A percentile compares a stretch with the other conserved stretches of the same genome.
These are phyloP conservation scores for Cecidostiba fungosa DNA, from an alignment of 2,888 invertebrate species.

Conservation along the genomic window DNA sequence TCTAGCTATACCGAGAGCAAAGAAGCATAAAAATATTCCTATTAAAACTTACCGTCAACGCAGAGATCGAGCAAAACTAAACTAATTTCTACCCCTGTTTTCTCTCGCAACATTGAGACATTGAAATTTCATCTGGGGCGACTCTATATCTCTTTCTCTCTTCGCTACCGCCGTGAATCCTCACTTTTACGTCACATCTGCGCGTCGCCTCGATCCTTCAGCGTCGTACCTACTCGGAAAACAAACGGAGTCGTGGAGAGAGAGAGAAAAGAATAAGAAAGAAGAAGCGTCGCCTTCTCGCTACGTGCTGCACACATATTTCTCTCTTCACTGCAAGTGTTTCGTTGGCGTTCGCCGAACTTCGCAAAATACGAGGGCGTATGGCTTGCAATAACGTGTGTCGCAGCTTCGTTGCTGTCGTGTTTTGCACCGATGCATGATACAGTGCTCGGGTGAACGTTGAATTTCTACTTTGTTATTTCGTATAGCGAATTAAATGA, in stretches of 20 bases:
- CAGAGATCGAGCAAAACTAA: background rate
- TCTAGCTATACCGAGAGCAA: background rate
- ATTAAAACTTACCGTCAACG: background rate
- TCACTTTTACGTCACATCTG: conserved; percentile 4
- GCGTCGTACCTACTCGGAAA: background rate
- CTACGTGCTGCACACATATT: background rate
- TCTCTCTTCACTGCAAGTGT: background rate
- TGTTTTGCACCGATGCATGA: background rate
- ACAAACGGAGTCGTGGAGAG: background rate
- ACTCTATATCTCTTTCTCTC: background rate
- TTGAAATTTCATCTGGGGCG: conserved; percentile 29
- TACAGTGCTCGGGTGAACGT: background rate
- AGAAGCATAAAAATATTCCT: background rate
- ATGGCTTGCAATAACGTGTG: background rate
- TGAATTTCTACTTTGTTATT: background rate
- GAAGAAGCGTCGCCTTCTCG: background rate
- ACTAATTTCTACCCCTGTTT: background rate
- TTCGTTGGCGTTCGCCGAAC: background rate
- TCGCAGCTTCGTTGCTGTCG: background rate
- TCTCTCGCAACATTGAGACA: conserved; percentile 30
- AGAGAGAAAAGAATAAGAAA: background rate
- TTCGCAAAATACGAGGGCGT: background rate
- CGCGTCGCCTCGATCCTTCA: background rate
- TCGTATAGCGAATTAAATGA: background rate
- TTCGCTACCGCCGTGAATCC: background rate